These are phyloP conservation scores for Mirza zaza DNA, from an alignment of 2,113 vertebrate species.

Conservation along the genomic window DNA sequence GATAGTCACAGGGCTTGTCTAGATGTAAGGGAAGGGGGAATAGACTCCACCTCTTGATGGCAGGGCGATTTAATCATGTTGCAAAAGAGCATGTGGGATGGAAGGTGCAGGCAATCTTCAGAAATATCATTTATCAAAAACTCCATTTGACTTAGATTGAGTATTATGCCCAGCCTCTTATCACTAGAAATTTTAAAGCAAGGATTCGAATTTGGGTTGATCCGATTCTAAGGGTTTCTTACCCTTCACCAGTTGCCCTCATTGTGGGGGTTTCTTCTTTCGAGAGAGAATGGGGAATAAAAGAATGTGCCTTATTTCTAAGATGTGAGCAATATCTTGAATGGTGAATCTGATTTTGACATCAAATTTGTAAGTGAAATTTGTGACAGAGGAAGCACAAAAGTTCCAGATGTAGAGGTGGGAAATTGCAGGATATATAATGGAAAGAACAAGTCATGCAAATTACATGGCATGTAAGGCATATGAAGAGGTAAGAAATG, in stretches of 20 bases:
- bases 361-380: neutral
- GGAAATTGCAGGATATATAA: slow-evolving; percentile 11
- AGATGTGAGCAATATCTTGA: slow-evolving; percentile 6
- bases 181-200: neutral
- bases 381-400: neutral
- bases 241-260: neutral
- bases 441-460: neutral
- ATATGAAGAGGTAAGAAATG: neutral
- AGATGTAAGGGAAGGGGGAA: neutral
- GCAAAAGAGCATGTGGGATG: neutral
- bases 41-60: neutral
- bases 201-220: neutral
- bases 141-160: neutral
- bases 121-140: slow-evolving; percentile 22
- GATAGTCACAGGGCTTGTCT: neutral
- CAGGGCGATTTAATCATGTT: neutral
- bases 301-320: neutral
- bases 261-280: neutral
- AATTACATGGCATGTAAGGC: neutral
- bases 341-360: slow-evolving; percentile 31
- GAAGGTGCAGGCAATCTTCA: neutral
- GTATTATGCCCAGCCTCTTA: neutral
- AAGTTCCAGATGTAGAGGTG: neutral
- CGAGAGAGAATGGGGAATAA: slow-evolving; percentile 9
- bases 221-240: neutral